Conservation (phyloP, 2,888 invertebrate genomes). For the Xestia sexstrigata region DNA sequence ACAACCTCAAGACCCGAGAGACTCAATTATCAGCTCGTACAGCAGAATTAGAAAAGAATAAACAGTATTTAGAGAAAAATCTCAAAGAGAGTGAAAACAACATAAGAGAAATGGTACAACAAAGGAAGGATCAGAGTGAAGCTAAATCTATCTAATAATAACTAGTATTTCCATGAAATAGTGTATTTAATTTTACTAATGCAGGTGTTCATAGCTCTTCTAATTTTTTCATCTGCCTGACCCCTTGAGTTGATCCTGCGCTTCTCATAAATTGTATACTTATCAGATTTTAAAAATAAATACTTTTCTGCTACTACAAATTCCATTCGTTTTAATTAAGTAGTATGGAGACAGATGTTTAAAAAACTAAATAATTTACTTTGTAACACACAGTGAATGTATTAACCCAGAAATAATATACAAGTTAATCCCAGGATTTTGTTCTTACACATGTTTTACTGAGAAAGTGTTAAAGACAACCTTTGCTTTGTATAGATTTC, state of each 20-base stretch:
- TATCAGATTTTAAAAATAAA: conserved; percentile 1
- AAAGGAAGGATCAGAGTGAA: conserved; percentile 89
- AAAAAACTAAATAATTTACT: background rate
- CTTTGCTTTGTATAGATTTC: too few relatives aligned
- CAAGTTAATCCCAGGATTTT: too few relatives aligned
- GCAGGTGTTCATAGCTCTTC: background rate
- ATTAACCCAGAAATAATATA: background rate
- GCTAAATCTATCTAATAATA: conserved; percentile 71
- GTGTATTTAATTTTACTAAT: conserved; percentile 24
- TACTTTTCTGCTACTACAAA: background rate
- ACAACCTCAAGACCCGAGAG: conserved; percentile 91
- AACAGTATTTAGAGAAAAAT: conserved; percentile 95
- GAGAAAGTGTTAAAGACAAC: background rate
- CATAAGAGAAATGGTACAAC: conserved; percentile 95
- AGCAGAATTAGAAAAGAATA: conserved; percentile 93
- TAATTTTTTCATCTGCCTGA: conserved; percentile 23
- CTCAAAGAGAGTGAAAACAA: conserved; percentile 96
- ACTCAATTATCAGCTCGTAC: conserved; percentile 92
- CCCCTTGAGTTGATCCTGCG: conserved; percentile 22
- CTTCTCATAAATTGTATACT: conserved; percentile 41
- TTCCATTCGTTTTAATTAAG: background rate
- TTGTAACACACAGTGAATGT: background rate
- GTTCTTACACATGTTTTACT: background rate
- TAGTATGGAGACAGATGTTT: background rate
- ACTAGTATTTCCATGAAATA: conserved; percentile 19